Evolutionary conservation across 2,113 vertebrate genomes (phyloP).

Genomic region (Tupaia tana): DNA sequence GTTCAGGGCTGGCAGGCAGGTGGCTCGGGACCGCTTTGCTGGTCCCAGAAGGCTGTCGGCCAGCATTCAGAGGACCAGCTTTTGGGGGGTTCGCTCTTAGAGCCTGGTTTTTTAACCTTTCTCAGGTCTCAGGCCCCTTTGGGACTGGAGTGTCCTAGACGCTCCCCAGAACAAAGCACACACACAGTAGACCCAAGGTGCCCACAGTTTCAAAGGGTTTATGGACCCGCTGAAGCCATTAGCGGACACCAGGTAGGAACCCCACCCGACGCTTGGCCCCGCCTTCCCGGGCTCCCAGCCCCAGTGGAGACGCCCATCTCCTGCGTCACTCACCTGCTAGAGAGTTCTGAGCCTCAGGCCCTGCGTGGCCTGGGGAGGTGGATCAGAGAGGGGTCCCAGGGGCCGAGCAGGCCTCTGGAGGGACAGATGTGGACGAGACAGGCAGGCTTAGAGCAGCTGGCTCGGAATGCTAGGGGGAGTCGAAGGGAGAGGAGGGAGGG

Average conservation of each 20-base stretch:
- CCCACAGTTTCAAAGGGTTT: slow-evolving; percentile 26
- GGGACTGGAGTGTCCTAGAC: not conserved
- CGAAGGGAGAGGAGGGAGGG: not conserved
- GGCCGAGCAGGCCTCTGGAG: not conserved
- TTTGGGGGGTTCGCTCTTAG: not conserved
- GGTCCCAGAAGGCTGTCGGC: not conserved
- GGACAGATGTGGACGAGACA: not conserved
- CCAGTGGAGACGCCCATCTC: not conserved
- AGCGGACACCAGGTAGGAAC: not conserved
- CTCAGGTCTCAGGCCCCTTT: not conserved
- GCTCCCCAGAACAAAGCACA: slow-evolving; percentile 13
- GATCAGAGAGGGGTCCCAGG: not conserved
- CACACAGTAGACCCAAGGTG: not conserved
- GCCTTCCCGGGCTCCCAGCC: not conserved
- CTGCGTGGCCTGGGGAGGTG: not conserved
- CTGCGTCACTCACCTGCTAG: not conserved
- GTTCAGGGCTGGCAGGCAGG: too few species aligned
- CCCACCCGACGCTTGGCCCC: not conserved
- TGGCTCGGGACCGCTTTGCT: not conserved
- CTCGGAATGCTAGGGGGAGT: not conserved
- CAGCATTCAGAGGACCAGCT: fast-evolving
- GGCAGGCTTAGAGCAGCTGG: not conserved
- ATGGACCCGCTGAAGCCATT: not conserved
- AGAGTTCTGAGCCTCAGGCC: not conserved
- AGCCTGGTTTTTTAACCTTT: slow-evolving; percentile 41